A percentile compares a stretch with the other conserved stretches of the same genome.
phyloP scores from a whole-genome alignment of 1,140 invertebrate species.

The Diorhabda carinulata region DNA sequence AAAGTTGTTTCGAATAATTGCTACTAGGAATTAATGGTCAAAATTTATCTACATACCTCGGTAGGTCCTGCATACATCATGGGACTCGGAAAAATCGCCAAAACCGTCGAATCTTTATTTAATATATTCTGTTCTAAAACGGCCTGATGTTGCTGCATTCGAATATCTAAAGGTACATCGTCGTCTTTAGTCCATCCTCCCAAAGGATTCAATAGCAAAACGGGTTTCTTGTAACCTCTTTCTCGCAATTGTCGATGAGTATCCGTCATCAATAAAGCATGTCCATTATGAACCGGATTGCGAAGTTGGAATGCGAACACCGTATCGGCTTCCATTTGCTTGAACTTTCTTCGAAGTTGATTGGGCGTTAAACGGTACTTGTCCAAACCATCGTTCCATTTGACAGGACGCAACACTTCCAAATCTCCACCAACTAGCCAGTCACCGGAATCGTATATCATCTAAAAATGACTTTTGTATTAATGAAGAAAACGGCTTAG shows the following conservation, averaged over 20 bases:
- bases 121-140: slow-evolving; percentile 84
- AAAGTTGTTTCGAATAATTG: not conserved
- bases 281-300: slow-evolving; percentile 99
- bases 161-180: slow-evolving; percentile 82
- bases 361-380: slow-evolving; percentile 91
- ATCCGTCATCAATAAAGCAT: slow-evolving; percentile 96
- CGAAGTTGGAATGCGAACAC: slow-evolving; percentile 98
- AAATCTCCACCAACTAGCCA: slow-evolving; percentile 94
- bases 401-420: slow-evolving; percentile 85
- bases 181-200: slow-evolving; percentile 99
- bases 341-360: slow-evolving; percentile 79
- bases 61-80: slow-evolving; percentile 99
- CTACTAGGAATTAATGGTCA: not conserved
- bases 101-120: slow-evolving; percentile 80
- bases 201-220: slow-evolving; percentile 91
- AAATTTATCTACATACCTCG: slow-evolving; percentile 53
- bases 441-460: slow-evolving; percentile 90
- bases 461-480: slow-evolving; percentile 42
- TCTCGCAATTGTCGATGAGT: slow-evolving; percentile 79
- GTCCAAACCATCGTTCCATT: slow-evolving; percentile 95
- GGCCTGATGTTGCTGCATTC: slow-evolving; percentile 82
- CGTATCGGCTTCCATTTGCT: slow-evolving; percentile 83
- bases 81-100: slow-evolving; percentile 98
- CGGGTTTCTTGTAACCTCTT: slow-evolving; percentile 88
- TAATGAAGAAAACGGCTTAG: no score